A percentile compares a stretch with the other conserved stretches of the same genome.
These are phyloP conservation scores for Balaeniceps rex DNA, from an alignment of 2,113 vertebrate genomes.

Conservation along the genomic window DNA sequence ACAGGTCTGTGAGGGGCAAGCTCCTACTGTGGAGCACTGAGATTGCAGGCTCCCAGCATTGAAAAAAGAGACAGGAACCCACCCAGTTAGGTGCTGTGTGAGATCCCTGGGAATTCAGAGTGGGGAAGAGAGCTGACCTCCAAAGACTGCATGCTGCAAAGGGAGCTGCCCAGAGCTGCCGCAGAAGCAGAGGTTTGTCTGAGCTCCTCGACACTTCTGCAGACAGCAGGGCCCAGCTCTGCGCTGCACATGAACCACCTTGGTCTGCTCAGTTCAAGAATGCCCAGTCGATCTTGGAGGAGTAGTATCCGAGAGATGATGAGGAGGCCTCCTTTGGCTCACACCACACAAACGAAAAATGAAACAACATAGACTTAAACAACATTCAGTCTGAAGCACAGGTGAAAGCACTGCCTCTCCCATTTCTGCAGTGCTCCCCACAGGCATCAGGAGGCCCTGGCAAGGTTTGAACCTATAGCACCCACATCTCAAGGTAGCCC, in stretches of 20 bases:
- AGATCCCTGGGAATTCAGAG: not conserved
- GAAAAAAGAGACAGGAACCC: not conserved
- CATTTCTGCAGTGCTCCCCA: not conserved
- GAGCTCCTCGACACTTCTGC: not conserved
- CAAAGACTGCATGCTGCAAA: not conserved
- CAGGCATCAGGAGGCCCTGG: not conserved
- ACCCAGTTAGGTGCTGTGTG: not conserved
- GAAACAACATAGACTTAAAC: not conserved
- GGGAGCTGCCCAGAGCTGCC: not conserved
- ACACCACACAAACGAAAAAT: not conserved
- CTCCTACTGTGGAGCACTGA: not conserved
- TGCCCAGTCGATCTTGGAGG: not conserved
- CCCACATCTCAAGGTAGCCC: not conserved
- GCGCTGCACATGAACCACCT: not conserved
- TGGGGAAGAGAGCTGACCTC: not conserved
- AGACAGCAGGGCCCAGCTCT: not conserved
- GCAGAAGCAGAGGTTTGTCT: not conserved
- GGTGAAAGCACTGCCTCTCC: fast-evolving
- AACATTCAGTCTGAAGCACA: not conserved
- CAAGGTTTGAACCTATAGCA: not conserved
- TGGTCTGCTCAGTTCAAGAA: not conserved
- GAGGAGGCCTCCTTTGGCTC: not conserved
- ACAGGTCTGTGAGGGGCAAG: not conserved
- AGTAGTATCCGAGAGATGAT: not conserved
- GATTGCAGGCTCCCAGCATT: not conserved